Evolutionary conservation across 2,113 vertebrate species (phyloP), one percentile per base, ranked within the genome.

Genomic region (Sebastes fasciatus): DNA sequence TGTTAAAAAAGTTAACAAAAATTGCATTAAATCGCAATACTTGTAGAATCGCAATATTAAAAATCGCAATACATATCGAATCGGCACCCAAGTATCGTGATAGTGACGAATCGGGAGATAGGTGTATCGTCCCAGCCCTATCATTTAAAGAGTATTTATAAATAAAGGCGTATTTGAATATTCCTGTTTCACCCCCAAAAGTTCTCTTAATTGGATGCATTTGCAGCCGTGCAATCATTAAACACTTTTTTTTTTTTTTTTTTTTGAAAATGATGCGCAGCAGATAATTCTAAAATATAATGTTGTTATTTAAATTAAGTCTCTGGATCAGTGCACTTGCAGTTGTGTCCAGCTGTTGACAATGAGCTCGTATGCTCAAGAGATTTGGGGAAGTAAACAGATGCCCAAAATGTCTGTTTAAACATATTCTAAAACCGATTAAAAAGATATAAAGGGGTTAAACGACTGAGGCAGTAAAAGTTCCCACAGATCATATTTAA

Each of bases 341-440:
- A 77, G 76, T 83, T n/a, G 85, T 54, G 34, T 91, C 86, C 92
- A 91, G 87, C 87, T 91, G 93, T 84, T 92, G 89, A 89, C 75
- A 87, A 91, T 90, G 73, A 89, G 83, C 82, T 91, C 17, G 57
- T 67, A 76, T 54, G 83, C 79, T 91, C 64, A 77, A 74, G 89
- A 88, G 89, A 91, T 91, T 90, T 91, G 74, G 65, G 43, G 80
- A 64, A 26, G 84, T 74, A 85, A 91, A 91, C 90, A 89, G 84
- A 89, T 81, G 84, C 84, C 73, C 65, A 26, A 87, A 89, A 82
- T 88, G 85, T 88, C 87, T 83, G 85, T 89, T 92, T 86, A 88
- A 90, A 91, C 84, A 86, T 86, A 60, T 85, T 54, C 74, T 81
- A 84, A 92, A 93, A 75, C 89, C 76, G 91, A 92, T 93, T 93